Conservation (phyloP, 2,113 vertebrate genomes). For the Aldabrachelys gigantea region DNA sequence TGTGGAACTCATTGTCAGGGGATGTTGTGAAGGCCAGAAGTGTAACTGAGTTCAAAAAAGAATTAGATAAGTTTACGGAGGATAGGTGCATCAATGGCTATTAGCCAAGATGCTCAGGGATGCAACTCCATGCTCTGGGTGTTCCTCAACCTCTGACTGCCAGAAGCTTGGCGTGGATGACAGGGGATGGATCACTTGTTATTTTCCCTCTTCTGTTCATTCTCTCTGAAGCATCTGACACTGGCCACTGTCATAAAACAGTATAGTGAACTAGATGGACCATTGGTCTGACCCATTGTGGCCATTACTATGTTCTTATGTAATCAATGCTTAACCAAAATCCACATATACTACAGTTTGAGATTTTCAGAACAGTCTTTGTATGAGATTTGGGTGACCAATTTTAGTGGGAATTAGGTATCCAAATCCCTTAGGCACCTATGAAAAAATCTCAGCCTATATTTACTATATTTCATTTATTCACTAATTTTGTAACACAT, state of each 20-base stretch:
- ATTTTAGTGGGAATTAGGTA: not conserved
- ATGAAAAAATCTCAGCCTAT: not conserved
- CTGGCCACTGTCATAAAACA: not conserved
- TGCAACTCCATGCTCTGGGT: not conserved
- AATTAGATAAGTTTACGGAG: too few relatives aligned
- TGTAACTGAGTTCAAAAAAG: not conserved
- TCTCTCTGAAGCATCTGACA: not conserved
- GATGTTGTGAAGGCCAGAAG: not conserved
- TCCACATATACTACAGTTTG: not conserved
- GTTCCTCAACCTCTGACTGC: not conserved
- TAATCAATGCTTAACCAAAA: not conserved
- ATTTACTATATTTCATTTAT: not conserved
- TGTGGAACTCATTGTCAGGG: not conserved
- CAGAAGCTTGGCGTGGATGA: not conserved
- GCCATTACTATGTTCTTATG: not conserved
- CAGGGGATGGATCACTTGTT: not conserved
- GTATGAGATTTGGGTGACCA: not conserved
- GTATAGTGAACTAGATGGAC: not conserved
- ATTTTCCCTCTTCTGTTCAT: not conserved
- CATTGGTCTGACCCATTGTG: not conserved
- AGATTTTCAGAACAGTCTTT: not conserved
- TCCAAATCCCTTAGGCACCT: not conserved
- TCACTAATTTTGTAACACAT: not conserved
- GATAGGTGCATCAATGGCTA: too few relatives aligned
- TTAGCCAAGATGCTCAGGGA: too few relatives aligned